Evolutionary conservation across 2,113 vertebrate genomes (phyloP), one percentile per base, ranked within the genome.

Genomic region (Mesembrinibis cayennensis): DNA sequence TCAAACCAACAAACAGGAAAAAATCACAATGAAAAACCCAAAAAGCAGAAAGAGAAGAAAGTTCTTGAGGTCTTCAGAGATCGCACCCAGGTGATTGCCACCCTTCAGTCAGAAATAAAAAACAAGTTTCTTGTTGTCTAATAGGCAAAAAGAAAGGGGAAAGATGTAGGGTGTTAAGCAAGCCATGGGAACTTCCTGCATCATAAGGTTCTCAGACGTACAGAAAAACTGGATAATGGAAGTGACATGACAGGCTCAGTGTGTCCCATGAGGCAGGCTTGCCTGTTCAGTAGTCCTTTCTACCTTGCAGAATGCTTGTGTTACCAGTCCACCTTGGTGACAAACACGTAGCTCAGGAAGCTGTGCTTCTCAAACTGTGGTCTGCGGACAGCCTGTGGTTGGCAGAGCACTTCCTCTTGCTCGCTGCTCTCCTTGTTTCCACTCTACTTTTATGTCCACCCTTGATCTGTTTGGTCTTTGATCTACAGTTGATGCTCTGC

Each of bases 331-430:
- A 82, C 34, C 42, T 66, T 85, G 58, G 70, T 65, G 53, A 91
- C 29, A 71, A 53, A 61, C 6, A 14, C 12, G 0, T 26, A 89
- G 70, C 73, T 93, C 94, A 95, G 94, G 94, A 97, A 97, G 45
- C 44, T 61, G 36, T 85, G 83, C 83, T 89, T 82, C 81, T 93
- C 72, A 50, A 47, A 66, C 66, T 87, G 91, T 55, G 93, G 94
- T 96, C 81, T 96, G 95, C 1, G 56, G 94, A 92, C 81, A 89
- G 58, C 63, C 77, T 84, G 92, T 50, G 94, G 97, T 20, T 94
- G 96, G 81, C 87, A 93, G 81, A 97, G 66, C 62, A 91, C 84
- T 95, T 97, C 96, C 97, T 97, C 66, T 79, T 85, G 40, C 83
- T 95, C 61, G 53, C 72, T 95, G 53, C 40, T 87, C 92, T 82